Evolutionary conservation across 2,113 vertebrate species (phyloP).

Genomic region (Pipa parva): DNA sequence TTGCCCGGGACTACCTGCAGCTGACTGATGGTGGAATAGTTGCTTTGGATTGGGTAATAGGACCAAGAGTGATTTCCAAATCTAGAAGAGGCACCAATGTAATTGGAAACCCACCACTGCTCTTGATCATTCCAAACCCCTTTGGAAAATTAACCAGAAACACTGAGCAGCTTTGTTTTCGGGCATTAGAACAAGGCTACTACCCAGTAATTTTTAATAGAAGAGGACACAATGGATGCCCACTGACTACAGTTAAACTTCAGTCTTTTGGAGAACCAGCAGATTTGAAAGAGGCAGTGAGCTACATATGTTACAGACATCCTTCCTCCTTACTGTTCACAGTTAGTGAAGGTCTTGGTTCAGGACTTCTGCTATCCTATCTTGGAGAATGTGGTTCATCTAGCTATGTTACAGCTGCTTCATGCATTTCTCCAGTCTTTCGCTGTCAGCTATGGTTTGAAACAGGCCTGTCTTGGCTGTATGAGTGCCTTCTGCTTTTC

Average conservation of each 20-base stretch:
- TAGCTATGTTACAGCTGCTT: constrained; percentile 68
- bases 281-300: constrained; percentile 73
- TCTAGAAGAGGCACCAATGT: constrained; percentile 43
- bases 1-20: constrained; percentile 69
- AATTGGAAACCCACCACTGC: constrained; percentile 51
- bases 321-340: constrained; percentile 66
- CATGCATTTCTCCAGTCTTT: constrained; percentile 81
- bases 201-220: constrained; percentile 71
- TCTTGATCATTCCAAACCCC: constrained; percentile 74
- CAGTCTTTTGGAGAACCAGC: constrained; percentile 74
- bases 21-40: constrained; percentile 68
- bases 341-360: constrained; percentile 79
- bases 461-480: constrained; percentile 61
- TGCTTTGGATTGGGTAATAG: constrained; percentile 76
- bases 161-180: constrained; percentile 63
- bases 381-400: constrained; percentile 82
- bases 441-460: constrained; percentile 80
- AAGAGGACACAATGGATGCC: constrained; percentile 67
- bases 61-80: constrained; percentile 40
- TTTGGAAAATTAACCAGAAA: constrained; percentile 68
- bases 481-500: constrained; percentile 67
- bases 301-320: constrained; percentile 70
- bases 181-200: constrained; percentile 68
- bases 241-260: constrained; percentile 62
- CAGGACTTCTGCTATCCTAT: constrained; percentile 76